phyloP scores from a whole-genome alignment of 2,113 vertebrate species.

The Melanocharis versteri region DNA sequence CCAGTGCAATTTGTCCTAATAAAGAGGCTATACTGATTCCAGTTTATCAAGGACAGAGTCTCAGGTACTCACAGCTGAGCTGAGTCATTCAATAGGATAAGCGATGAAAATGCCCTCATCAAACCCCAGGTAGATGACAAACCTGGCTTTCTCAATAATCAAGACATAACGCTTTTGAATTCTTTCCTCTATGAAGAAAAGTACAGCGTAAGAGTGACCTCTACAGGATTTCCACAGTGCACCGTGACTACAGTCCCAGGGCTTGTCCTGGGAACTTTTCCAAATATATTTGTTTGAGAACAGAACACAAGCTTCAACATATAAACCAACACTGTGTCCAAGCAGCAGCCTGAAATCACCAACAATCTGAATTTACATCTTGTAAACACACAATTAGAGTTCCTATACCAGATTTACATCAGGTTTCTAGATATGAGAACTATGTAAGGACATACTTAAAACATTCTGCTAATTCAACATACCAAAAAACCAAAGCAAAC shows the following conservation, averaged over 20 bases:
- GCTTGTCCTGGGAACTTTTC: background rate
- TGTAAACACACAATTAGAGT: background rate
- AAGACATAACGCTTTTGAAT: background rate
- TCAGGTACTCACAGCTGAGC: background rate
- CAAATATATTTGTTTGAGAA: background rate
- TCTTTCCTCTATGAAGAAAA: background rate
- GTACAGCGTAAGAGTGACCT: background rate
- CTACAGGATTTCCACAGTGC: constrained; percentile 7
- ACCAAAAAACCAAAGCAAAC: background rate
- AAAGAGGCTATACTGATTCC: background rate
- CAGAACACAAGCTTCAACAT: background rate
- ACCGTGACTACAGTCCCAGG: accelerated
- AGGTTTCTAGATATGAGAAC: background rate
- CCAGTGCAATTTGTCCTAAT: background rate
- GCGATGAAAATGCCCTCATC: background rate
- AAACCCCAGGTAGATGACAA: background rate
- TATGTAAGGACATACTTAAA: background rate
- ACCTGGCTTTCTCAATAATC: background rate
- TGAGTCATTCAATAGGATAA: background rate
- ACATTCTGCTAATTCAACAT: background rate
- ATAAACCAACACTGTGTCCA: background rate
- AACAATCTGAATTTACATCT: background rate
- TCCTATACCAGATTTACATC: background rate
- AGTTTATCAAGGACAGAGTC: accelerated
- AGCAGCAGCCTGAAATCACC: background rate